phyloP scores from a whole-genome alignment of 2,797 vertebrate species.

The Macropodus opercularis region DNA sequence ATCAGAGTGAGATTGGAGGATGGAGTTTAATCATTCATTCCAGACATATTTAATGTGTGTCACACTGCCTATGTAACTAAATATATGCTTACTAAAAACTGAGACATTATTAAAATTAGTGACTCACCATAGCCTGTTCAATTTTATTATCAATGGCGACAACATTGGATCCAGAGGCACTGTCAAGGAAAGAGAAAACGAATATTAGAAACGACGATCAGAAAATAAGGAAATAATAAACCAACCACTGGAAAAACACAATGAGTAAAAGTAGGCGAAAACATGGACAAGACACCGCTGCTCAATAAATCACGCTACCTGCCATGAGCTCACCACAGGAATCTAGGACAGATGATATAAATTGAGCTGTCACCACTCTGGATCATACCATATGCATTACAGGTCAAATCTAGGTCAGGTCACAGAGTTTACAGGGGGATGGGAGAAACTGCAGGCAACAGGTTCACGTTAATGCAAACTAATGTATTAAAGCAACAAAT shows the following conservation, averaged over 20 bases:
- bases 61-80: not conserved
- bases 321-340: not conserved
- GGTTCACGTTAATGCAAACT: not conserved
- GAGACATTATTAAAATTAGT: constrained; percentile 1
- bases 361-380: constrained; percentile 14
- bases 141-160: constrained; percentile 99
- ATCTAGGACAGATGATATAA: constrained; percentile 23
- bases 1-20: constrained; percentile 1
- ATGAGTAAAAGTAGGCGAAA: not conserved
- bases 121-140: constrained; percentile 99
- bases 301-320: constrained; percentile 7
- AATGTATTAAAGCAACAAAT: not conserved
- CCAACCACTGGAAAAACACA: not conserved
- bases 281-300: not conserved
- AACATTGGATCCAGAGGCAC: constrained; percentile 95
- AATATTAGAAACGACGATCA: constrained; percentile 12
- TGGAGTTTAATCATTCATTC: constrained; percentile 5
- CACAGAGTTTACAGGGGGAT: not conserved
- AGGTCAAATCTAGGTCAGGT: constrained; percentile 38
- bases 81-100: not conserved
- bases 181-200: constrained; percentile 71
- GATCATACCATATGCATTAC: constrained; percentile 9
- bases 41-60: not conserved
- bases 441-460: not conserved
- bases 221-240: not conserved